Evolutionary conservation across 2,113 vertebrate species (phyloP), one percentile per base, ranked within the genome.

Genomic region (Odocoileus hemionus): DNA sequence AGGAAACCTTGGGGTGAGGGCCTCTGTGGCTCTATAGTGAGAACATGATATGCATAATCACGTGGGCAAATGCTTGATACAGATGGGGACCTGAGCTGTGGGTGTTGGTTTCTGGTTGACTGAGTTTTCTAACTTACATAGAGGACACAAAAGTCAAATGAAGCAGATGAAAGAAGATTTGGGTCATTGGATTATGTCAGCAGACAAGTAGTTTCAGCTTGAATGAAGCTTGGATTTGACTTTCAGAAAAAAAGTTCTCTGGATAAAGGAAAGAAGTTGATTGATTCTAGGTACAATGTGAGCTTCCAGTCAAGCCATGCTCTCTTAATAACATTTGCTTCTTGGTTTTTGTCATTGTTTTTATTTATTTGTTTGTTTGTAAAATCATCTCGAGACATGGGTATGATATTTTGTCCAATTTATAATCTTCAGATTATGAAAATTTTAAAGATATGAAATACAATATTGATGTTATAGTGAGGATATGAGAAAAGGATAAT

Each of bases 61-160:
- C 23, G 1, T n/a, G 28, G 17, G 3, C 50, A 50, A 39, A 76
- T 39, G 43, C 7, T 45, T 15, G 4, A 21, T 50, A 25, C 64
- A 36, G 30, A 6, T 76, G 39, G 11, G 11, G 15, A 16, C 7
- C 52, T 76, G 33, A 33, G 4, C 43, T 39, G 7, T 50, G 14
- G 2, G 16, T 1, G 26, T 0, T 9, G 6, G 25, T 45, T 26
- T 47, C 19, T 7, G 1, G 16, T 8, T 70, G 11, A 17, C 1
- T 70, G 67, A 39, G 15, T 23, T 89, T 58, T 60, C 61, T 95
- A 30, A 90, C 8, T 58, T 74, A 36, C 7, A 7, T 16, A 36
- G 33, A n/a, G 9, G 16, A 21, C 36, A 30, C 21, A n/a, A 64
- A 16, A 80, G 11, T 78, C 7, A 1, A 61, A 64, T 30, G 36